Percentiles rank a stretch among this genome's conserved stretches.
phyloP scores from a whole-genome alignment of 2,797 vertebrate genomes.

The Gallinago stenura region DNA sequence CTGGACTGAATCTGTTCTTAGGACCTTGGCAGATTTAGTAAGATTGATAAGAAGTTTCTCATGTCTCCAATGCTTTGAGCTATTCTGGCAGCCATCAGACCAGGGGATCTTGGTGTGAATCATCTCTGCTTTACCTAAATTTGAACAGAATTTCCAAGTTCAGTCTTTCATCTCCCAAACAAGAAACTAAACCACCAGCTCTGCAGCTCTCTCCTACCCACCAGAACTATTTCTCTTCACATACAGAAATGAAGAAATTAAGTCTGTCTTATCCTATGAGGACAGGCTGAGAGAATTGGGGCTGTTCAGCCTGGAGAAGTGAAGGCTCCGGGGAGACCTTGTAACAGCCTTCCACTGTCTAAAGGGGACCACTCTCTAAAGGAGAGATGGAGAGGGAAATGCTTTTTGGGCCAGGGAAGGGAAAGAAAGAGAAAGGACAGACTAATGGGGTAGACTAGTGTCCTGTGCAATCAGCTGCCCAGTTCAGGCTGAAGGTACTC shows the following conservation, averaged over 20 bases:
- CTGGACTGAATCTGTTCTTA: neutral
- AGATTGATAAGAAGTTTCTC: neutral
- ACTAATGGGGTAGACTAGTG: neutral
- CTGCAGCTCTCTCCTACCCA: neutral
- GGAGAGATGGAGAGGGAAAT: neutral
- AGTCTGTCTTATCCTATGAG: too few relatives aligned
- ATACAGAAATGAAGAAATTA: neutral
- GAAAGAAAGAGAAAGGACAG: neutral
- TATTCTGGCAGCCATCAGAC: neutral
- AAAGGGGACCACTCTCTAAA: too few relatives aligned
- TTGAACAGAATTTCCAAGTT: neutral
- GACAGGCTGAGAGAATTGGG: too few relatives aligned
- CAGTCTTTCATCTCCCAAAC: neutral
- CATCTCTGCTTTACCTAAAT: neutral
- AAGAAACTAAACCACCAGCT: neutral
- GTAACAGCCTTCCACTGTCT: too few relatives aligned
- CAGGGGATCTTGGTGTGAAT: neutral
- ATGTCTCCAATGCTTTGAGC: neutral
- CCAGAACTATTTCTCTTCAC: neutral
- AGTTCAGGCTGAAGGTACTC: neutral
- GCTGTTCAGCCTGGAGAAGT: too few relatives aligned
- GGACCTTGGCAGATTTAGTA: neutral
- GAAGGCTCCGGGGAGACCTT: too few relatives aligned
- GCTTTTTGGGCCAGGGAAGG: neutral
- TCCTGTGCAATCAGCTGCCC: neutral